phyloP scores from a whole-genome alignment of 1,140 invertebrate genomes.

The Neodiprion fabricii region DNA sequence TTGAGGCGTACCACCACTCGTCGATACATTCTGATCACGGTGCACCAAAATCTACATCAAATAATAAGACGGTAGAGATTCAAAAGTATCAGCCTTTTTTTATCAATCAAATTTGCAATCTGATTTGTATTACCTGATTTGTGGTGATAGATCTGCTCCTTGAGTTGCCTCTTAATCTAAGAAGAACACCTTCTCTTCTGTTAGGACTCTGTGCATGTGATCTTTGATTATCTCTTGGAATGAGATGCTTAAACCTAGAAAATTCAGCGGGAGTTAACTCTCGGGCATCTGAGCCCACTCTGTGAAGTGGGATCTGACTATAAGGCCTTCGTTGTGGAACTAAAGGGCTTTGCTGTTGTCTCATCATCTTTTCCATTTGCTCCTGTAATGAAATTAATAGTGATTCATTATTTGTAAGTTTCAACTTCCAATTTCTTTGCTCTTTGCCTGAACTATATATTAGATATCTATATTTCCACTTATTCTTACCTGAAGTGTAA shows the following conservation, averaged over 20 bases:
- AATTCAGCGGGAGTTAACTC: constrained; percentile 53
- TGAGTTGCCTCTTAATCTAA: constrained; percentile 31
- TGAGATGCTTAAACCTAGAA: constrained; percentile 50
- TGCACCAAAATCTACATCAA: too few relatives aligned
- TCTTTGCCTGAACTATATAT: not conserved
- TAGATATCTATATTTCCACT: too few relatives aligned
- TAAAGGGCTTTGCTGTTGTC: constrained; percentile 41
- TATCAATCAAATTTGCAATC: not conserved
- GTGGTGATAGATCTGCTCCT: constrained; percentile 29
- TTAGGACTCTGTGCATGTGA: constrained; percentile 32
- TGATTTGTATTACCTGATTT: constrained; percentile 31
- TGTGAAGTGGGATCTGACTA: constrained; percentile 55
- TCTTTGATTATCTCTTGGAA: constrained; percentile 47
- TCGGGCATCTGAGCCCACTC: constrained; percentile 55
- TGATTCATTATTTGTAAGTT: not conserved
- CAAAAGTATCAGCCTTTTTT: too few relatives aligned
- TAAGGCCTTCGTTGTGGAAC: constrained; percentile 37
- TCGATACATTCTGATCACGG: too few relatives aligned
- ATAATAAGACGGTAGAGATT: too few relatives aligned
- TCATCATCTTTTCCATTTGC: constrained; percentile 45
- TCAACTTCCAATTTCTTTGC: not conserved
- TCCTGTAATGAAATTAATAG: constrained; percentile 28
- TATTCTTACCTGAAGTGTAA: constrained; percentile 30
- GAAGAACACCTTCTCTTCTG: constrained; percentile 34
- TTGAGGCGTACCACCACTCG: too few relatives aligned